Evolutionary conservation across 2,113 vertebrate species (phyloP).

Genomic region (Cinclus cinclus): DNA sequence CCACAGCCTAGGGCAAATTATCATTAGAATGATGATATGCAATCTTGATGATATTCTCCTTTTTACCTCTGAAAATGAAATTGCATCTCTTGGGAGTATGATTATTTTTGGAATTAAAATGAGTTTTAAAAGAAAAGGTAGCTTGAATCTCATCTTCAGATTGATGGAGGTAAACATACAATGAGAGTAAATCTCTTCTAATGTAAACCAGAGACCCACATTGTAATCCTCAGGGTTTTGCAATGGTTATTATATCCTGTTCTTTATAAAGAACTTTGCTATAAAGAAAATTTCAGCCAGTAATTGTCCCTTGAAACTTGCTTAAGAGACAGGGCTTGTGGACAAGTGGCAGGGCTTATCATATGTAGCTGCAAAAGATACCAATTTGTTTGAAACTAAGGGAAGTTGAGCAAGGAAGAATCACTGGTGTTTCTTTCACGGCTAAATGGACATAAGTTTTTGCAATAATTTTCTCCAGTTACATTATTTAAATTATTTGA

Average conservation of each 20-base stretch:
- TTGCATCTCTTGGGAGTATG: neutral
- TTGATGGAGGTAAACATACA: neutral
- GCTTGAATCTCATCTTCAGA: neutral
- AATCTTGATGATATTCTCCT: neutral
- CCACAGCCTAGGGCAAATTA: neutral
- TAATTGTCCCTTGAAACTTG: neutral
- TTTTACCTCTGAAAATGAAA: neutral
- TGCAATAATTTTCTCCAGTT: neutral
- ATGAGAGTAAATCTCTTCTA: neutral
- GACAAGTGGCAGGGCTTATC: neutral
- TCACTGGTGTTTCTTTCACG: neutral
- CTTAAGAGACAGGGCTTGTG: neutral
- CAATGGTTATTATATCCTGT: neutral
- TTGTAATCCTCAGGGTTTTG: neutral
- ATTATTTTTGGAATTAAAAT: neutral
- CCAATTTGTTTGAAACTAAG: neutral
- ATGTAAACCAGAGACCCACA: neutral
- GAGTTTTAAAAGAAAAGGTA: neutral
- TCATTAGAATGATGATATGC: neutral
- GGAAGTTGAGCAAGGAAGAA: neutral
- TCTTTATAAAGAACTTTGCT: neutral
- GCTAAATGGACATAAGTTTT: neutral
- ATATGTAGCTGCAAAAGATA: neutral
- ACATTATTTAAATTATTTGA: neutral
- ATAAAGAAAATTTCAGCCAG: neutral